Percentiles rank a stretch among this genome's conserved stretches.
phyloP scores from a whole-genome alignment of 2,797 vertebrate genomes.

The Cheirogaleus major region DNA sequence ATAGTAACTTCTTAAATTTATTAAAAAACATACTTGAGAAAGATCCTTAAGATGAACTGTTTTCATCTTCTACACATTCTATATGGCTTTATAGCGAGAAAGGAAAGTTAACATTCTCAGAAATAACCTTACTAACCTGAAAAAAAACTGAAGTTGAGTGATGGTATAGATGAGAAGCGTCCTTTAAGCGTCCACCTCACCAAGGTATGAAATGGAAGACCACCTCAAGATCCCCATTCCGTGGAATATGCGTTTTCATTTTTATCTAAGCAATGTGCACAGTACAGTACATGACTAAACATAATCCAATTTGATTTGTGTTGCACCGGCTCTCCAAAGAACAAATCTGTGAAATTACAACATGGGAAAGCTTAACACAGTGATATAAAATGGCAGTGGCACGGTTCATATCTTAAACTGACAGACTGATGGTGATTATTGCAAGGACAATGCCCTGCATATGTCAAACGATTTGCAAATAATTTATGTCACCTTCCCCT shows the following conservation, averaged over 20 bases:
- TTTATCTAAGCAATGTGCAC: conserved; percentile 76
- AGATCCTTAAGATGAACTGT: conserved; percentile 33
- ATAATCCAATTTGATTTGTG: conserved; percentile 87
- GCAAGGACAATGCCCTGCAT: conserved; percentile 96
- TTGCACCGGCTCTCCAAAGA: conserved; percentile 79
- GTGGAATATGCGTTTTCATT: not conserved
- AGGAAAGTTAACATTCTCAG: conserved; percentile 76
- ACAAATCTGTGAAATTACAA: conserved; percentile 87
- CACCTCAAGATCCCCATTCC: conserved; percentile 45
- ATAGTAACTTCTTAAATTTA: not conserved
- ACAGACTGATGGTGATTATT: conserved; percentile 97
- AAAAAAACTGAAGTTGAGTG: conserved; percentile 75
- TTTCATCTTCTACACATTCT: conserved; percentile 60
- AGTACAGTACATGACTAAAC: conserved; percentile 79
- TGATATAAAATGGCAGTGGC: conserved; percentile 94
- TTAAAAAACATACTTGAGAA: conserved; percentile 46
- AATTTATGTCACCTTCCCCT: conserved; percentile 98
- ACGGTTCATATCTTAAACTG: conserved; percentile 93
- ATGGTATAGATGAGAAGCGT: conserved; percentile 40
- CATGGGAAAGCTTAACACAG: conserved; percentile 89
- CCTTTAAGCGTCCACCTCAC: conserved; percentile 60
- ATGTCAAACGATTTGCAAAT: conserved; percentile 98
- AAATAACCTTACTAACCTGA: conserved; percentile 77
- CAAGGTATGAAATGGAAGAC: conserved; percentile 64
- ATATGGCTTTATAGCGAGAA: conserved; percentile 70